Evolutionary conservation across 2,797 vertebrate species (phyloP), one percentile per base, ranked within the genome.

Genomic region (Hippocampus kuda): DNA sequence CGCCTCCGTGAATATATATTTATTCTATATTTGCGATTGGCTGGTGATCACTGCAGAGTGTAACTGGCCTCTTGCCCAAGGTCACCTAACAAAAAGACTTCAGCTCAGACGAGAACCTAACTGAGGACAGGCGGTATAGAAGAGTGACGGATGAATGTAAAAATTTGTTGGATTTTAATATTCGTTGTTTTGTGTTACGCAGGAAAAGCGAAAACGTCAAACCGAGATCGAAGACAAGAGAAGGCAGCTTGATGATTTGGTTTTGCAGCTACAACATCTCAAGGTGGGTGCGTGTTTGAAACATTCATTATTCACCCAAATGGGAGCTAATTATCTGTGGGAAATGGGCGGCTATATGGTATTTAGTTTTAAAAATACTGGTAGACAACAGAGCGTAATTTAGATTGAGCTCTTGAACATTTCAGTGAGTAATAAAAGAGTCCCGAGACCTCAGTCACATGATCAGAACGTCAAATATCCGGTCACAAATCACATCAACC

Each of bases 151-250:
- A 16, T 59, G 20, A 18, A 49, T 49, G 16, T 22, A 51, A 49
- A 1, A 57, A 59, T 59, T 59, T 12, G 9, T 42, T 42, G 12
- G 26, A 49, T 24, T 66, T 66, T 27, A 53, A 11, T 64, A 0
- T 53, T 54, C 4, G 41, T 0, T 34, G 27, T n/a, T 66, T 65
- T 75, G 11, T 80, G 51, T 77, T 65, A 24, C 34, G 5, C 75
- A 93, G 96, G 96, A 98, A 89, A 98, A 98, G 87, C 90, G 96
- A 81, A 98, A 97, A 91, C 88, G 94, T 59, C 97, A 98, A 91
- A 90, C 93, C 46, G 96, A 97, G 89, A 98, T 98, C 84, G 95
- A 98, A 88, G 92, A 92, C 82, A 98, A 96, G 87, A 91, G 95
- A 81, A 90, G 91, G 67, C 93, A 99, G 89, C 92, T 99, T 3